A percentile compares a stretch with the other conserved stretches of the same genome.
Conservation (phyloP, 2,888 invertebrate species). For the Drosophila subquinaria region DNA sequence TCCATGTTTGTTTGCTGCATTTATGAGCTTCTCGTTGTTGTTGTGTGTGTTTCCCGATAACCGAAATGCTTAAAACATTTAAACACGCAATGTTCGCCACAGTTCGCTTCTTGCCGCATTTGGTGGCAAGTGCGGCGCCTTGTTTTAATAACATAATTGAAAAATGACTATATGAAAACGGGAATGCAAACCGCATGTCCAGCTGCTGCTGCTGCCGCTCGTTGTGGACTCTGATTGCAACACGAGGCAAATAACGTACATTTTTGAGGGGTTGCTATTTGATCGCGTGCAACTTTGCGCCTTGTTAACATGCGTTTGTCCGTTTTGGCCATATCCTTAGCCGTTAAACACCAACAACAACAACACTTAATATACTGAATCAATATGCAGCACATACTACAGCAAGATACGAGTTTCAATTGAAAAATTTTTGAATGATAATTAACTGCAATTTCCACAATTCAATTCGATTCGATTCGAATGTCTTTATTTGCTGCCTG, state of each 20-base stretch:
- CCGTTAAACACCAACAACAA: constrained; percentile 43
- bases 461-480: constrained; percentile 24
- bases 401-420: constrained; percentile 33
- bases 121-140: constrained; percentile 55
- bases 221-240: constrained; percentile 61
- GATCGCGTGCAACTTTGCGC: constrained; percentile 68
- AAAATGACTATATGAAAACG: constrained; percentile 63
- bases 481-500: constrained; percentile 54
- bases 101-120: constrained; percentile 19
- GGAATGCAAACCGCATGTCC: constrained; percentile 59
- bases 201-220: constrained; percentile 31
- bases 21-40: constrained; percentile 50
- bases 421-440: constrained; percentile 40
- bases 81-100: constrained; percentile 62
- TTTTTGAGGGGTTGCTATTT: constrained; percentile 42
- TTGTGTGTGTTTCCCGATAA: constrained; percentile 19
- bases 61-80: constrained; percentile 40
- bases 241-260: background rate
- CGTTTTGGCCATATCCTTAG: constrained; percentile 36
- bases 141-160: constrained; percentile 81
- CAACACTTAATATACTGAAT: constrained; percentile 67
- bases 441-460: constrained; percentile 77
- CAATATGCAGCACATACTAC: constrained; percentile 59
- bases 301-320: constrained; percentile 76
- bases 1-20: constrained; percentile 71